phyloP scores from a whole-genome alignment of 2,797 vertebrate species.

The Arrhamphus sclerolepis region DNA sequence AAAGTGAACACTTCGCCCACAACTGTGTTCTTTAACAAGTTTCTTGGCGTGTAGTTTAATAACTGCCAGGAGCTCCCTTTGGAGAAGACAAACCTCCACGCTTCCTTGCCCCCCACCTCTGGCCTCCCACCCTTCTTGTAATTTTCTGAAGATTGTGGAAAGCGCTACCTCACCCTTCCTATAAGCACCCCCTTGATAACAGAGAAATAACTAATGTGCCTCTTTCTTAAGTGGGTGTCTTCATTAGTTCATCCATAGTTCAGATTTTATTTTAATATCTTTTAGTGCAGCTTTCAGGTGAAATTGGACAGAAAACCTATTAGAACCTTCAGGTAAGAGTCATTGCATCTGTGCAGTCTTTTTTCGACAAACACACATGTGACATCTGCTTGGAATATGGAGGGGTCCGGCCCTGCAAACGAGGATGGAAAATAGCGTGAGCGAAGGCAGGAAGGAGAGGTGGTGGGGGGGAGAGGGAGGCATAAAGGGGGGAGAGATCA shows the following conservation, averaged over 20 bases:
- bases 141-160: conserved; percentile 72
- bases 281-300: conserved; percentile 5
- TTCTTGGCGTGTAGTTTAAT: conserved; percentile 57
- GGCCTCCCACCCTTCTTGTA: conserved; percentile 51
- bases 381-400: conserved; percentile 67
- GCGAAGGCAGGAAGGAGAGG: conserved; percentile 24
- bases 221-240: conserved; percentile 30
- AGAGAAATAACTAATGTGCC: conserved; percentile 37
- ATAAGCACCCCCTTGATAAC: conserved; percentile 54
- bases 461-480: background rate
- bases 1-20: conserved; percentile 19
- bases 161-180: conserved; percentile 74
- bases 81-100: conserved; percentile 46
- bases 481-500: conserved; percentile 30
- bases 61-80: conserved; percentile 59
- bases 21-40: conserved; percentile 43
- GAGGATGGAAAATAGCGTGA: conserved; percentile 59
- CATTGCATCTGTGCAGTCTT: too few relatives aligned
- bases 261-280: conserved; percentile 3
- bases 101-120: conserved; percentile 18
- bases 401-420: conserved; percentile 26
- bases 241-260: conserved; percentile 18
- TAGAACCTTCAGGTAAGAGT: too few relatives aligned
- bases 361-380: conserved; percentile 19
- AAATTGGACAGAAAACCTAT: conserved; percentile 41